Percentiles rank a stretch among this genome's conserved stretches.
These are phyloP conservation scores for Rhyacophila brunnea DNA, from an alignment of 1,140 invertebrate genomes.

Conservation along the genomic window DNA sequence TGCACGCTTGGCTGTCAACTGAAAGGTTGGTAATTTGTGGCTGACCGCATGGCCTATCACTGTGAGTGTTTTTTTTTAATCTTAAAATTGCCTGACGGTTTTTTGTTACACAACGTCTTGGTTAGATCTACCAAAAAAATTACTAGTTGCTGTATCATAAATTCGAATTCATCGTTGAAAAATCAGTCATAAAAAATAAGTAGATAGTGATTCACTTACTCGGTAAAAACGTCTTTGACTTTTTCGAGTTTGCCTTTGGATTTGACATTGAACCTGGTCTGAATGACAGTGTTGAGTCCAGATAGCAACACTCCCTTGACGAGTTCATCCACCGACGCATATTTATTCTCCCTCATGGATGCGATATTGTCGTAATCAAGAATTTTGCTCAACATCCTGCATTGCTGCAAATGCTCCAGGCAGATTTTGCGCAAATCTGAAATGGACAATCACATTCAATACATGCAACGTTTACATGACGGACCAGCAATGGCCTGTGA, in stretches of 20 bases:
- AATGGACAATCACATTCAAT: slow-evolving; percentile 32
- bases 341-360: slow-evolving; percentile 39
- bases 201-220: slow-evolving; percentile 41
- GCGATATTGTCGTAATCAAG: slow-evolving; percentile 38
- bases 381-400: slow-evolving; percentile 40
- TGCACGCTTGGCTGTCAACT: too few relatives aligned
- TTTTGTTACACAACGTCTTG: neutral
- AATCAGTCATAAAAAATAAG: neutral
- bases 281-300: slow-evolving; percentile 54
- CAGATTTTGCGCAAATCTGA: slow-evolving; percentile 50
- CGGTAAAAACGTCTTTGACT: slow-evolving; percentile 44
- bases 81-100: too few relatives aligned
- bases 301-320: slow-evolving; percentile 51
- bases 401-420: slow-evolving; percentile 44
- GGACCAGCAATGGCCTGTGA: too few relatives aligned
- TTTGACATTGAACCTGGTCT: slow-evolving; percentile 44
- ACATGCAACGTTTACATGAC: too few relatives aligned
- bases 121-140: too few relatives aligned
- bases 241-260: slow-evolving; percentile 51
- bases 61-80: too few relatives aligned
- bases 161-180: too few relatives aligned
- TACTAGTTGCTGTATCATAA: too few relatives aligned
- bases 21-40: too few relatives aligned
- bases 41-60: too few relatives aligned
- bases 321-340: slow-evolving; percentile 53